Evolutionary conservation across 64 coral and sea anemone species (phyloP), one percentile per base, ranked within the genome.

Genomic region (Pocillopora verrucosa): DNA sequence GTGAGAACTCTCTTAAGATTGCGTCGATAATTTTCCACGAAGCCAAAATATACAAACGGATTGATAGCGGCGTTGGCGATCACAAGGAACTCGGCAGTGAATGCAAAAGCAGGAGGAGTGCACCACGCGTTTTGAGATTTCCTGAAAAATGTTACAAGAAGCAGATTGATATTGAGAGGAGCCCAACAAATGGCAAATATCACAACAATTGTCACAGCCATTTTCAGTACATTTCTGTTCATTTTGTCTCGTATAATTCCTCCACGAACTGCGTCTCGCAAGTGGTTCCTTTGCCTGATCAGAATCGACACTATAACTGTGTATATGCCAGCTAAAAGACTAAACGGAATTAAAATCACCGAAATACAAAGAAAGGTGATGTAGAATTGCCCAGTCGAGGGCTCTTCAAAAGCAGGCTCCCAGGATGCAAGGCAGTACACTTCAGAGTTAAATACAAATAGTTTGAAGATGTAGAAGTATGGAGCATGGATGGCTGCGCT

Each of bases 161-260:
- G 72, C 13, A 16, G 69, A 51, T 57, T 72, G 56, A 85, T 34
- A 16, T 85, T 85, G 20, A 72, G 3, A 25, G 91, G 91, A 80
- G 65, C 73, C 91, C 91, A 92, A 4, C 76, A 92, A 34, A 92
- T 60, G 45, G 80, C 34, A 88, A 92, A 92, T 13, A 82, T 34
- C 2, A 73, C 35, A 1, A 82, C 76, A 37, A 92, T 79, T 16
- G 91, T 88, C 3, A 92, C 65, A 7, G 87, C 58, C 91, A 92
- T 92, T 73, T 65, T 88, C 24, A 92, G 69, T 1, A 92, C 91
- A 36, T 92, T 92, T 82, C 68, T 88, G 86, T 88, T 88, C 79
- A 88, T 73, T 51, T 38, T 80, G 36, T 68, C 85, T 20, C 86
- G 85, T 17, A 78, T 63, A 24, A 61, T 57, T 45, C 76, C 61